These are phyloP conservation scores for Nixonia krombeini DNA, from an alignment of 1,140 invertebrate genomes.

Conservation along the genomic window DNA sequence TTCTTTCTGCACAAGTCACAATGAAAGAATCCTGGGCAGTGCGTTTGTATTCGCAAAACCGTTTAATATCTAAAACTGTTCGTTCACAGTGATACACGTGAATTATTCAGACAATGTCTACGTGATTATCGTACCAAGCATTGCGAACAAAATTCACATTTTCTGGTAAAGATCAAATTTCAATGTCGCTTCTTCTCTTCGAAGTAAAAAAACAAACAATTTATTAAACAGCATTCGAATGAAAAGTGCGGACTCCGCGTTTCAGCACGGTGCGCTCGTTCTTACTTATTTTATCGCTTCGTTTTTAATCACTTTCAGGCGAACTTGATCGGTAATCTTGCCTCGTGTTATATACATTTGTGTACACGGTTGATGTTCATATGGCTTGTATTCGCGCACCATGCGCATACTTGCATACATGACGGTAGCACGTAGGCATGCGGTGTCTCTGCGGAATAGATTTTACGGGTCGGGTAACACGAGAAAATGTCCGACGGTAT, in stretches of 20 bases:
- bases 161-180: too few relatives aligned
- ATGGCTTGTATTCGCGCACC: constrained; percentile 20
- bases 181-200: too few relatives aligned
- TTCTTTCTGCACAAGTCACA: too few relatives aligned
- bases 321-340: constrained; percentile 24
- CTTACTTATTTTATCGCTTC: constrained; percentile 17
- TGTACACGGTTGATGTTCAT: constrained; percentile 7
- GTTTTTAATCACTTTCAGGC: constrained; percentile 23
- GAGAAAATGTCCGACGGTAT: constrained; percentile 22
- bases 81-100: too few relatives aligned
- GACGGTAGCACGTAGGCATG: constrained; percentile 33
- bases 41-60: too few relatives aligned
- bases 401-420: constrained; percentile 23
- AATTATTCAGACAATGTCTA: too few relatives aligned
- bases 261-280: neutral
- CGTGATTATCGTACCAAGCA: too few relatives aligned
- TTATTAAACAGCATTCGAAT: neutral
- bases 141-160: too few relatives aligned
- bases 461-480: constrained; percentile 45
- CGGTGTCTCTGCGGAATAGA: constrained; percentile 46
- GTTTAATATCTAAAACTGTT: too few relatives aligned
- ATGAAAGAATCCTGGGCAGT: too few relatives aligned
- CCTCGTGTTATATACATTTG: constrained; percentile 22
- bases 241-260: neutral
- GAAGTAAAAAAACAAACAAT: too few relatives aligned